These are phyloP conservation scores for Psittacula echo DNA, from an alignment of 2,797 vertebrate species.

Conservation along the genomic window DNA sequence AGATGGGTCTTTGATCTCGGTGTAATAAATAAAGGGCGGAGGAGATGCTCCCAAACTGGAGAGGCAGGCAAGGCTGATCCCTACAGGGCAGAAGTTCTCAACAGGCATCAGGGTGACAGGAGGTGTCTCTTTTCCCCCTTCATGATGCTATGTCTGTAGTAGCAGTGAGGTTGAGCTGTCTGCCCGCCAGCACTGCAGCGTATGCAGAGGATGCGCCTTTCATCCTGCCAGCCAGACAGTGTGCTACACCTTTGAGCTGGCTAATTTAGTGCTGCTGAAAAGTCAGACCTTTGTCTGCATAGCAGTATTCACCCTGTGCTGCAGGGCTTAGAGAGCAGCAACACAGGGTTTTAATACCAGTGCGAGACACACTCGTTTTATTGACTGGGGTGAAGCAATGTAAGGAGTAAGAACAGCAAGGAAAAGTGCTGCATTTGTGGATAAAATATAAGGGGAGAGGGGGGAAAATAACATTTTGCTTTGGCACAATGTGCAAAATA, in stretches of 20 bases:
- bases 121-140: background rate
- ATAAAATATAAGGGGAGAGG: fast-evolving
- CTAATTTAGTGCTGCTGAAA: background rate
- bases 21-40: slow-evolving; percentile 25
- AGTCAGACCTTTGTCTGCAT: background rate
- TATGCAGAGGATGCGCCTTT: background rate
- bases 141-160: background rate
- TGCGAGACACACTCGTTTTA: fast-evolving
- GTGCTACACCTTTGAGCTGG: background rate
- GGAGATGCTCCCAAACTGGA: slow-evolving; percentile 49
- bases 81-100: background rate
- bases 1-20: slow-evolving; percentile 67
- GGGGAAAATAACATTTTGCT: fast-evolving
- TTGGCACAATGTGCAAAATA: background rate
- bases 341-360: background rate
- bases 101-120: background rate
- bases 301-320: background rate
- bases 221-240: background rate
- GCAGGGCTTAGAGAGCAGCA: background rate
- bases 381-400: background rate
- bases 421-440: background rate
- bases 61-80: slow-evolving; percentile 4
- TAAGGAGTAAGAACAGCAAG: background rate
- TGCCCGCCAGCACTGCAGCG: background rate
- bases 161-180: background rate